These are phyloP conservation scores for Bombus terrestris DNA, from an alignment of 1,140 invertebrate species.

Conservation along the genomic window DNA sequence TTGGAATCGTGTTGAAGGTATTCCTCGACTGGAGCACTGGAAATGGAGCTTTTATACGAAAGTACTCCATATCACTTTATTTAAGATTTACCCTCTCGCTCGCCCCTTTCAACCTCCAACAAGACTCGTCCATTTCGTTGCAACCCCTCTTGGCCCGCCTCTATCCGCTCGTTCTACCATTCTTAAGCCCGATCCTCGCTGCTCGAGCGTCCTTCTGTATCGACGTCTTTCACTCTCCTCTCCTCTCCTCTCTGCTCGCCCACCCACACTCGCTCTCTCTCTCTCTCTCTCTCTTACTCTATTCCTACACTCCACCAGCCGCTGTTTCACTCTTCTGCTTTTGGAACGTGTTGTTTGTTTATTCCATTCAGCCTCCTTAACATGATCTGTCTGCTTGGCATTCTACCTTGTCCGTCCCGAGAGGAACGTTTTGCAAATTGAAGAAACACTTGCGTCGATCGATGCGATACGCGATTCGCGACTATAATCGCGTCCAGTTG, in stretches of 20 bases:
- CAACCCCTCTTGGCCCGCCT: conserved; percentile 57
- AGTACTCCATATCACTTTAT: conserved; percentile 84
- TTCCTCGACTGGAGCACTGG: conserved; percentile 78
- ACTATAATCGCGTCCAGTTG: conserved; percentile 22
- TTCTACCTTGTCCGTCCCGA: conserved; percentile 51
- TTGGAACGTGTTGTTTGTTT: conserved; percentile 70
- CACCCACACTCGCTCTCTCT: background rate
- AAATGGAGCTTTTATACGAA: conserved; percentile 83
- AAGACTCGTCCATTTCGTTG: conserved; percentile 83
- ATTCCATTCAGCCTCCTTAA: conserved; percentile 69
- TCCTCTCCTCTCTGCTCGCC: conserved; percentile 10
- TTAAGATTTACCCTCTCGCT: conserved; percentile 83
- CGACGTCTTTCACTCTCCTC: conserved; percentile 59
- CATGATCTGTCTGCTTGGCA: conserved; percentile 66
- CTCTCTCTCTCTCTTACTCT: conserved; percentile 8
- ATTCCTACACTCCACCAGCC: background rate
- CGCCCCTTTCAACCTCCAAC: conserved; percentile 82
- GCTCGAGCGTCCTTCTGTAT: conserved; percentile 71
- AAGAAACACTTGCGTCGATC: conserved; percentile 62
- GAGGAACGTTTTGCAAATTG: conserved; percentile 58
- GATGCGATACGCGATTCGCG: conserved; percentile 46
- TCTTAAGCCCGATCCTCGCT: conserved; percentile 70
- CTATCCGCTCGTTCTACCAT: conserved; percentile 57
- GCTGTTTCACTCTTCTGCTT: conserved; percentile 19
- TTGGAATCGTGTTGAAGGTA: conserved; percentile 70